Evolutionary conservation across 2,797 vertebrate genomes (phyloP).

Genomic region (Molothrus ater): DNA sequence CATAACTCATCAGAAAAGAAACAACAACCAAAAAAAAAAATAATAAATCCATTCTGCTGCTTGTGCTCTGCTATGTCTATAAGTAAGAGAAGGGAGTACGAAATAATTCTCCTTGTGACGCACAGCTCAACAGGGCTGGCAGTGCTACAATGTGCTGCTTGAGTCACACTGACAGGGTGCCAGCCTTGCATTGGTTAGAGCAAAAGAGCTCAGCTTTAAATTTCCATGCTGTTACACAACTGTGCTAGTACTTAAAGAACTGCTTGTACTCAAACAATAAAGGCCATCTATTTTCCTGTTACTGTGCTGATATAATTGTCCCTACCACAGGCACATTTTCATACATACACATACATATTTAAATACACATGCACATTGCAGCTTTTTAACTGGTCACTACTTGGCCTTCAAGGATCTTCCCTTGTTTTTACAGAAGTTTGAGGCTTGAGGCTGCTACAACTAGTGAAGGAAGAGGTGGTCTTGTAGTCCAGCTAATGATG

Average conservation of each 20-base stretch:
- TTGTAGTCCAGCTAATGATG: rapidly evolving
- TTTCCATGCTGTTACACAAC: constrained; percentile 62
- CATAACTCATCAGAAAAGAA: neutral
- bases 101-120: constrained; percentile 3
- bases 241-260: constrained; percentile 53
- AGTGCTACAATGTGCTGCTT: constrained; percentile 41
- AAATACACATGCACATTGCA: neutral
- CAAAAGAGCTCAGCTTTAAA: constrained; percentile 55
- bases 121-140: neutral
- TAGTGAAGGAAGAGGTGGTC: neutral
- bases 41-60: neutral
- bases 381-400: neutral
- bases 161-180: constrained; percentile 63
- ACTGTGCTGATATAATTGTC: neutral
- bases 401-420: neutral
- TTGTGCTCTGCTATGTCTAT: neutral
- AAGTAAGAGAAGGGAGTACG: neutral
- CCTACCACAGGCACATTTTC: neutral
- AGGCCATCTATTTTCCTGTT: constrained; percentile 34
- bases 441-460: neutral
- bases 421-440: neutral
- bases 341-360: neutral
- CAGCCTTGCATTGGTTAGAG: constrained; percentile 48
- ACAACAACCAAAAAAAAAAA: neutral
- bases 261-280: constrained; percentile 37